Base-by-base conservation (phyloP, 2,113 vertebrate genomes). In the Anas platyrhynchos region DNA sequence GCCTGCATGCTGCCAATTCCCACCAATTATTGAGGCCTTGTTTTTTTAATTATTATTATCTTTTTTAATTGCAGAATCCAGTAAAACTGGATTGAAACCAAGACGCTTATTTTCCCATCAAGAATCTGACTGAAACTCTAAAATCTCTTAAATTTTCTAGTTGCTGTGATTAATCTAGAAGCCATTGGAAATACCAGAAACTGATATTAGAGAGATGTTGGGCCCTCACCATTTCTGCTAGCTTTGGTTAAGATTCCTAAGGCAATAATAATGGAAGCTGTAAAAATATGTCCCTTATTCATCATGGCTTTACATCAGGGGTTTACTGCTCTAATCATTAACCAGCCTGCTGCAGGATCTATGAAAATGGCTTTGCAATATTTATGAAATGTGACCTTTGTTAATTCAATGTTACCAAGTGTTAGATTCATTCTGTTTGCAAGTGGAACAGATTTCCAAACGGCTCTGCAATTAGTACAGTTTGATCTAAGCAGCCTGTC, bases 321-420 rank as follows among this genome's bases (percentile, higher is more conserved):
- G 87, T 91, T 95, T 89, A 83, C 63, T 80, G 36, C 62, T 92
- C 74, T 96, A 96, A 96, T 97, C 78, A 96, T 96, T 97, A 96
- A 97, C 96, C 48, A 82, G 73, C 69, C 66, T 91, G 58, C 93
- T 84, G 86, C 88, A 88, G 93, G 93, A 96, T 88, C 93, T 88
- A 82, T 95, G 95, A 95, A 90, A 97, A 96, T 96, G 94, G 82
- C 94, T 86, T 87, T 86, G 93, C 83, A 96, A 96, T 95, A 96
- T 96, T 97, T 94, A 95, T 93, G 94, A 96, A 92, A 97, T 50
- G 95, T 97, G 95, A 96, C 96, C 94, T 96, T 96, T 95, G 88
- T 86, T 96, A 96, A 96, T 93, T 95, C 93, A 94, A 43, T 91
- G 91, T 96, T 96, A 94, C 73, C 2, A 90, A 95, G 93, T 81